phyloP scores from a whole-genome alignment of 2,797 vertebrate genomes.

The Falco berigora region DNA sequence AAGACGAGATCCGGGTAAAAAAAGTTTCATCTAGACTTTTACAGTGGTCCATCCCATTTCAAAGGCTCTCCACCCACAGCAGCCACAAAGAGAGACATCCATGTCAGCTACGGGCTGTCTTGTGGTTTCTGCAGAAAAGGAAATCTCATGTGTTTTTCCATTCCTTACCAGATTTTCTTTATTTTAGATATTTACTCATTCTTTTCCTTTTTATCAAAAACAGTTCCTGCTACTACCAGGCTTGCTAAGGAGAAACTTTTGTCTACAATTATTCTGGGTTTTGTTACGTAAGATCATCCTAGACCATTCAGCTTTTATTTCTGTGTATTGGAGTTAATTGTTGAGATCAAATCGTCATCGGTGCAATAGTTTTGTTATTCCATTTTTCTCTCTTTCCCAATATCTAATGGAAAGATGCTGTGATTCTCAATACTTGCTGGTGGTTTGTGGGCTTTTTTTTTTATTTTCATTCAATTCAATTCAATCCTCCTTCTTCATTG shows the following conservation, averaged over 20 bases:
- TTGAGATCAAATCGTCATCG: neutral
- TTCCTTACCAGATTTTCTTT: neutral
- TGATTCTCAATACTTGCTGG: neutral
- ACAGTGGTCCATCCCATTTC: neutral
- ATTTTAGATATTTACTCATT: neutral
- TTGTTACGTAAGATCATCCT: neutral
- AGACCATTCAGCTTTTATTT: neutral
- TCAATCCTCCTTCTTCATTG: conserved; percentile 22
- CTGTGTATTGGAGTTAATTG: neutral
- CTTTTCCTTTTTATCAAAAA: neutral
- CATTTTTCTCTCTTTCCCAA: neutral
- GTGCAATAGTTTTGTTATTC: neutral
- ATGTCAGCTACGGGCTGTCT: neutral
- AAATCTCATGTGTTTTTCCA: neutral
- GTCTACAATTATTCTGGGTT: neutral
- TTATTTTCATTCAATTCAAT: neutral
- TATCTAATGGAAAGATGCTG: neutral
- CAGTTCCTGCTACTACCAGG: fast-evolving
- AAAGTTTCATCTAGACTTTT: neutral
- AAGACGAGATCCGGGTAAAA: neutral
- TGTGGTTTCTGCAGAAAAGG: neutral
- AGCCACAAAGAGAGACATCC: neutral
- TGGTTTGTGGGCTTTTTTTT: too few species aligned
- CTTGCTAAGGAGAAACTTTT: neutral
- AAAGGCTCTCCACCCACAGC: neutral